Evolutionary conservation across 2,888 invertebrate genomes (phyloP).

Genomic region (Tachina fera): DNA sequence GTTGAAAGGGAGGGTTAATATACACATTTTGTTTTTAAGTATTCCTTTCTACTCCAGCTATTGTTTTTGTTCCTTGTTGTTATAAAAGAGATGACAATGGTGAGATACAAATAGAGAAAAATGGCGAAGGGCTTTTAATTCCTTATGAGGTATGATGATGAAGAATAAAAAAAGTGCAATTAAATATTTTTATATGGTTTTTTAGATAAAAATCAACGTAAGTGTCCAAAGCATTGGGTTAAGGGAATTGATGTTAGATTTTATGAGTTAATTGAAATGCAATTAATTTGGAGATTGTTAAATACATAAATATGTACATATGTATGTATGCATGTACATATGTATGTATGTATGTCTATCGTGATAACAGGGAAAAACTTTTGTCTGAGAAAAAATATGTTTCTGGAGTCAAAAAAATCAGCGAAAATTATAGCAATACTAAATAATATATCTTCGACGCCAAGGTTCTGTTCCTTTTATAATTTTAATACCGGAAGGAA

Average conservation of each 20-base stretch:
- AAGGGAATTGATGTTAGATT: constrained; percentile 40
- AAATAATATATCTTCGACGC: too few relatives aligned
- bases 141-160: constrained; percentile 2
- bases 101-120: constrained; percentile 34
- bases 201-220: constrained; percentile 46
- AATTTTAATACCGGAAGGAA: too few relatives aligned
- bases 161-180: constrained; percentile 38
- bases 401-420: too few relatives aligned
- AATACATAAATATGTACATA: neutral
- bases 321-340: too few relatives aligned
- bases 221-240: constrained; percentile 26
- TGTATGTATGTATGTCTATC: too few relatives aligned
- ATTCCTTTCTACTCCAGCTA: constrained; percentile 36
- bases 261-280: constrained; percentile 20
- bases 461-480: too few relatives aligned
- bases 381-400: too few relatives aligned
- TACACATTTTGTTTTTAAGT: constrained; percentile 40
- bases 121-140: constrained; percentile 18
- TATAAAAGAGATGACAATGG: constrained; percentile 26
- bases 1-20: constrained; percentile 54
- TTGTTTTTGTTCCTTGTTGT: constrained; percentile 17
- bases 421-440: too few relatives aligned
- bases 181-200: constrained; percentile 51
- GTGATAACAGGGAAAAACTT: too few relatives aligned
- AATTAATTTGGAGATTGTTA: neutral